Evolutionary conservation across 2,113 vertebrate species (phyloP), one percentile per base, ranked within the genome.

Genomic region (Holacanthus passer): DNA sequence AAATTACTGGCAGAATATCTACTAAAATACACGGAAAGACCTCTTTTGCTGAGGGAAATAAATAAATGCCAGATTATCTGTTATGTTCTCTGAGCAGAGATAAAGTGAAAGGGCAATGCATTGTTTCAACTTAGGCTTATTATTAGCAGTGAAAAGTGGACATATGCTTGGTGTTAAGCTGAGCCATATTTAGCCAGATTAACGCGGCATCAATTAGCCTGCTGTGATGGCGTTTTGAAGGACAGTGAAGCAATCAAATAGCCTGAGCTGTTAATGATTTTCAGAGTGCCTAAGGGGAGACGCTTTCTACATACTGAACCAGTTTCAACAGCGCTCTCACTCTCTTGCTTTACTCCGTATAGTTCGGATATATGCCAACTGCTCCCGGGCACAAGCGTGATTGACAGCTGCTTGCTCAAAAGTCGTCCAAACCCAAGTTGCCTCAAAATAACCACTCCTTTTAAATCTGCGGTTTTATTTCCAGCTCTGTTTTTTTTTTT

Each of bases 231-330:
- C 65, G 35, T 84, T 89, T 64, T 84, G 88, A 92, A 91, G 92
- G 91, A 92, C 90, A 87, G 89, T 69, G 84, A 77, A 73, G 87
- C 80, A 90, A 92, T 94, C 88, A 91, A 89, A 88, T 77, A 72
- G 70, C 79, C 71, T 67, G 70, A 70, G 87, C 79, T 77, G 81
- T 20, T 88, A 90, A 88, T 89, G 88, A 87, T 87, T 85, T 77
- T 56, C 86, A 69, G 35, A 70, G 78, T 35, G 78, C 91, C 79
- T 73, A 11, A 65, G 56, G 80, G 88, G 78, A 78, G 56, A 85
- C 17, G 29, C 70, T 70, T 82, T 73, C 72, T 39, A 84, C 84
- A 84, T 14, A 67, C 64, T 45, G 66, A 89, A 87, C 60, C 88
- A 67, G 63, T 70, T 81, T 87, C 55, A 31, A 48, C 56, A n/a